Percentiles rank a stretch among this genome's conserved stretches.
These are phyloP conservation scores for Aplocera efformata DNA, from an alignment of 2,888 invertebrate species.

Conservation along the genomic window DNA sequence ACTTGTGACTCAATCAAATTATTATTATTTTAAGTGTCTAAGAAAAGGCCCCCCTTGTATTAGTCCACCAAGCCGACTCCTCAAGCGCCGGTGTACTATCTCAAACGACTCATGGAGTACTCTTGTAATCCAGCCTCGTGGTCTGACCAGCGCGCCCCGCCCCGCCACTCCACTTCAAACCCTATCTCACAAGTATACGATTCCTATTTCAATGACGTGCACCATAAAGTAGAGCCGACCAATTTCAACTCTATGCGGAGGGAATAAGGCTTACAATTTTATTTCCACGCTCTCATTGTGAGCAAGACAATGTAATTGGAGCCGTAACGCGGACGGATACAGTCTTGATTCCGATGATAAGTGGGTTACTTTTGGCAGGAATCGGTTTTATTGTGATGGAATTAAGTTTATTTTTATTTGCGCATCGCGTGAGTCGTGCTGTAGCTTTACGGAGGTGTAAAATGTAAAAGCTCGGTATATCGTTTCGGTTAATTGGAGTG, in stretches of 20 bases:
- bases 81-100: background rate
- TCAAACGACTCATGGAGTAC: slow-evolving; percentile 5
- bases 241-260: slow-evolving; percentile 2
- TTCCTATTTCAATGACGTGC: background rate
- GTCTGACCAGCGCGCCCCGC: background rate
- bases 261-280: background rate
- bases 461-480: slow-evolving; percentile 12
- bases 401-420: slow-evolving; percentile 13
- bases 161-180: background rate
- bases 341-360: background rate
- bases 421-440: slow-evolving; percentile 5
- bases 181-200: background rate
- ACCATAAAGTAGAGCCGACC: background rate
- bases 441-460: slow-evolving; percentile 12
- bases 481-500: slow-evolving; percentile 4
- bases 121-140: slow-evolving; percentile 8
- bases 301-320: slow-evolving; percentile 1
- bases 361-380: background rate
- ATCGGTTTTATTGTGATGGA: slow-evolving; percentile 9
- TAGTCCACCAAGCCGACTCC: background rate
- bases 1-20: too few species aligned
- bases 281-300: background rate
- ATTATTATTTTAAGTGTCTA: too few species aligned
- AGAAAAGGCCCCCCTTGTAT: background rate
- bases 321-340: background rate